These are phyloP conservation scores for Vulpes lagopus DNA, from an alignment of 2,113 vertebrate species.

Conservation along the genomic window DNA sequence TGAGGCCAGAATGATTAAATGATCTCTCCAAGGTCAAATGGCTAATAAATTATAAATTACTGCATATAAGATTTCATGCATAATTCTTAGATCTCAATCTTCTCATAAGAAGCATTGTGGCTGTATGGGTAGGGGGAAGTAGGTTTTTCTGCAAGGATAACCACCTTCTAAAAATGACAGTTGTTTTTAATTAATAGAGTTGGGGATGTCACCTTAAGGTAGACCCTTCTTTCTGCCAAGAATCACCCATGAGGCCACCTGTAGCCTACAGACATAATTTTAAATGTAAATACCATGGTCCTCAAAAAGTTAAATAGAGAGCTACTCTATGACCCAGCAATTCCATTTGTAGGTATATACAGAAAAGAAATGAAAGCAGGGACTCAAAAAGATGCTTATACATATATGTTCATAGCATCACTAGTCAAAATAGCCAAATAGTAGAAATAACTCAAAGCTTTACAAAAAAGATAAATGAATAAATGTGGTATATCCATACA, in stretches of 20 bases:
- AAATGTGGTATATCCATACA: not conserved
- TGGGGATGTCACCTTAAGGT: not conserved
- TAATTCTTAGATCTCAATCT: not conserved
- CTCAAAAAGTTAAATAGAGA: not conserved
- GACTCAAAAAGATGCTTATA: not conserved
- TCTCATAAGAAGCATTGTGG: not conserved
- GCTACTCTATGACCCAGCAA: not conserved
- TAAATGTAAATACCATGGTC: not conserved
- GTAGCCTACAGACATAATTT: not conserved
- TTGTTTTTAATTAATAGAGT: not conserved
- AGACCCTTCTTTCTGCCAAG: not conserved
- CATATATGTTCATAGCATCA: not conserved
- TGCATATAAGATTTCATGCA: not conserved
- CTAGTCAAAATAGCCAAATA: not conserved
- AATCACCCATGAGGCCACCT: not conserved
- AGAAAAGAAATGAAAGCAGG: not conserved
- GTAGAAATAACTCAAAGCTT: not conserved
- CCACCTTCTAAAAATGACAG: not conserved
- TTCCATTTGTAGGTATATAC: not conserved
- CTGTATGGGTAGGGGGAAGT: not conserved
- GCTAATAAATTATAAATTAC: not conserved
- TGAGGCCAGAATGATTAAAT: not conserved
- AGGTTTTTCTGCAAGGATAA: not conserved
- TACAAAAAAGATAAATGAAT: not conserved
- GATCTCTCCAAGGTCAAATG: not conserved